Evolutionary conservation across 2,113 vertebrate genomes (phyloP), one percentile per base, ranked within the genome.

Genomic region (Menidia beryllina): DNA sequence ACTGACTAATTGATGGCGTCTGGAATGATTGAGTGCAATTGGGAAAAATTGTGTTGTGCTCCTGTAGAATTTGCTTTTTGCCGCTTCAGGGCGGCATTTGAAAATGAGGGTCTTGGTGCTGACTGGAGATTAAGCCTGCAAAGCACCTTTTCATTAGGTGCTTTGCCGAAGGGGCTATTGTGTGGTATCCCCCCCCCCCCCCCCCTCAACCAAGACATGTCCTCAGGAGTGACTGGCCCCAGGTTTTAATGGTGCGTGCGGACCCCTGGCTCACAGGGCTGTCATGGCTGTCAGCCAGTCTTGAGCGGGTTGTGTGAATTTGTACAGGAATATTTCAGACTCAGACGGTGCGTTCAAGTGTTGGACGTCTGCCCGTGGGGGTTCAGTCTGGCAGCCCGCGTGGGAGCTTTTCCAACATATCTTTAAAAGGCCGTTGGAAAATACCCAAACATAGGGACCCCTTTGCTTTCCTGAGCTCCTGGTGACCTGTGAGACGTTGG

Each of bases 131-230:
- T 88, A 64, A 54, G 61, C 69, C 72, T 84, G 63, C 77, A 69
- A 86, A 73, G 63, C 76, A 77, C 69, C 69, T 12, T 63, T 76
- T 73, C 51, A 45, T 27, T 55, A 45, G 34, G 58, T 71, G 56
- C 49, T n/a, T 52, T 47, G 72, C 72, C 62, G 61, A 47, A 61
- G 69, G 63, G 17, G 41, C 41, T 45, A 26, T 76, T 56, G 59
- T n/a, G n/a, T n/a, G 73, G 80, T 65, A 63, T 56, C 66, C 52
- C 73, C 69, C 60, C 65, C 57, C 75, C 65, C 65, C 75, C 58
- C n/a, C 69, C 57, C 77, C 69, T 71, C 69, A 82, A 78, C 79
- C 26, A 75, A 81, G 87, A 84, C 82, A 54, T 86, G 86, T 86
- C 82, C 77, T 84, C 75, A 79, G 24, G 65, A 69, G 49, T 73